Conservation (phyloP, 2,113 vertebrate species). For the Oriolus oriolus region DNA sequence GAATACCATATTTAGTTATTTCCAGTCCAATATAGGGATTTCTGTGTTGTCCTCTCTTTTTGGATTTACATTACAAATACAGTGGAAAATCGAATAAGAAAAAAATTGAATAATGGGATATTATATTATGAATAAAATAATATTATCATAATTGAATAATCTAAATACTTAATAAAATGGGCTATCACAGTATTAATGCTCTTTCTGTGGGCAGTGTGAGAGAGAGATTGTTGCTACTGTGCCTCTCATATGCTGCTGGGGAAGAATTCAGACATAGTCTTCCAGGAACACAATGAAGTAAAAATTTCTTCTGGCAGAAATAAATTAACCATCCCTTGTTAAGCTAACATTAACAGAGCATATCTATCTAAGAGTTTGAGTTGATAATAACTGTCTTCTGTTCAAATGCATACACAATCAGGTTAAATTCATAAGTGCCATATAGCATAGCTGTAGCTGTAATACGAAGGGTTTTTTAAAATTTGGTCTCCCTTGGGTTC, state of each 20-base stretch:
- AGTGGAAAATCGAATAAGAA: not conserved
- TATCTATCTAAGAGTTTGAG: not conserved
- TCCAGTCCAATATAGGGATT: not conserved
- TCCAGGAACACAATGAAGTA: not conserved
- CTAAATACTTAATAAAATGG: not conserved
- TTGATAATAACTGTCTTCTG: not conserved
- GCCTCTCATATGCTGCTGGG: not conserved
- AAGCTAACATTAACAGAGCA: not conserved
- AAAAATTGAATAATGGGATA: not conserved
- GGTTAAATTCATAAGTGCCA: not conserved
- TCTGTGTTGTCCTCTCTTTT: not conserved
- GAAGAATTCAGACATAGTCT: not conserved
- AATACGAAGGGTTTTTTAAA: not conserved
- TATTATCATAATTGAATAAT: not conserved
- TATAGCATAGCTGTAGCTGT: not conserved
- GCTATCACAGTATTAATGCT: not conserved
- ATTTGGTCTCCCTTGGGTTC: not conserved
- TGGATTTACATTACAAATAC: not conserved
- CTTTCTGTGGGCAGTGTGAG: not conserved
- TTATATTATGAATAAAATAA: not conserved
- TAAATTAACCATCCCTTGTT: not conserved
- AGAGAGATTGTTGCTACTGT: not conserved
- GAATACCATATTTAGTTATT: not conserved
- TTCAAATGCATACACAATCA: not conserved
- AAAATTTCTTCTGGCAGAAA: not conserved